A percentile compares a stretch with the other conserved stretches of the same genome.
phyloP scores from a whole-genome alignment of 2,797 vertebrate species.

The Liasis olivaceus region DNA sequence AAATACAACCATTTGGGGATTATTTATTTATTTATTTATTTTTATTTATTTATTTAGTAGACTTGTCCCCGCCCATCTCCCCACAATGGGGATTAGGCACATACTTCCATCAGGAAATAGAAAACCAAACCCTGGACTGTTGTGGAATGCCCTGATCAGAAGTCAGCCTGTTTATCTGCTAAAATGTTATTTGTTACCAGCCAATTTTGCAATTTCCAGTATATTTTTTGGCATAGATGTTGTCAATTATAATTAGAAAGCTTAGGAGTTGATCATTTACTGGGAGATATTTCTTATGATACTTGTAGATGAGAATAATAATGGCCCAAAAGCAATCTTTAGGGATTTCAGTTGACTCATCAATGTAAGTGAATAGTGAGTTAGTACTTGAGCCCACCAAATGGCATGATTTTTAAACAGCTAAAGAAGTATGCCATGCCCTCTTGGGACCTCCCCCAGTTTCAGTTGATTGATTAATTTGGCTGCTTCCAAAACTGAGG shows the following conservation, averaged over 20 bases:
- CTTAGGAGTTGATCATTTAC: not conserved
- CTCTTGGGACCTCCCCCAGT: not conserved
- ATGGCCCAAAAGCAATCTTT: not conserved
- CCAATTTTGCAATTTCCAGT: not conserved
- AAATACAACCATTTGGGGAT: not conserved
- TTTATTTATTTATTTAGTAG: too few species aligned
- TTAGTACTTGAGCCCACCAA: not conserved
- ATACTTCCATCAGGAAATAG: not conserved
- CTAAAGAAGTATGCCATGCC: not conserved
- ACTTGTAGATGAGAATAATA: not conserved
- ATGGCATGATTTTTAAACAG: not conserved
- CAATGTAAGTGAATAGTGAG: not conserved
- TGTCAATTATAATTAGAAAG: not conserved
- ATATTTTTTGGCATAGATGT: not conserved
- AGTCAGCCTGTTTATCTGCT: not conserved
- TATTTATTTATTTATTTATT: too few species aligned
- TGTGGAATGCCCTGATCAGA: not conserved
- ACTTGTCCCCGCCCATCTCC: too few species aligned
- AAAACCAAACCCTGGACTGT: not conserved
- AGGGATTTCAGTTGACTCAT: not conserved
- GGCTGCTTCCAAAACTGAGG: too few species aligned
- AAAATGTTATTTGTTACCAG: not conserved
- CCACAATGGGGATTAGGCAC: not conserved
- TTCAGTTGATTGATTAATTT: not conserved
- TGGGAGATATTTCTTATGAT: not conserved